These are phyloP conservation scores for Mus minutoides DNA, from an alignment of 2,797 vertebrate species.

Conservation along the genomic window DNA sequence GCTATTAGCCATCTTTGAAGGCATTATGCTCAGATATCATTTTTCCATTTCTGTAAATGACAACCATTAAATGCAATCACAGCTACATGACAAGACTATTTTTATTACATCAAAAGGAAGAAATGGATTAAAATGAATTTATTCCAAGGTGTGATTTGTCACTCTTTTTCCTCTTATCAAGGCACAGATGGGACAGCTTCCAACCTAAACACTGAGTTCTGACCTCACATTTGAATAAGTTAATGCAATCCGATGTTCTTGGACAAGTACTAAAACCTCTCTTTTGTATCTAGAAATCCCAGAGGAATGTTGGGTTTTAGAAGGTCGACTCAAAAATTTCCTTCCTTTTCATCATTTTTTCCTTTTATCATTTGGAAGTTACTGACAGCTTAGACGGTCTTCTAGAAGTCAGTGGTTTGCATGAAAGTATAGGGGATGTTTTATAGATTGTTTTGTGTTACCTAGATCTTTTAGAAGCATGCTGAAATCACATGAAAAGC, in stretches of 20 bases:
- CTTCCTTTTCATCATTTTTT: conserved; percentile 91
- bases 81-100: conserved; percentile 88
- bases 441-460: conserved; percentile 74
- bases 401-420: conserved; percentile 77
- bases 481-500: conserved; percentile 71
- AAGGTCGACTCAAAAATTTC: conserved; percentile 93
- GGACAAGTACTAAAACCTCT: conserved; percentile 89
- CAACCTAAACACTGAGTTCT: conserved; percentile 89
- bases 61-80: conserved; percentile 88
- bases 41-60: conserved; percentile 88
- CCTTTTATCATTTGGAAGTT: conserved; percentile 91
- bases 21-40: conserved; percentile 87
- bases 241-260: conserved; percentile 92
- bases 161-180: conserved; percentile 88
- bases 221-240: conserved; percentile 95
- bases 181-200: conserved; percentile 88
- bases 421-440: conserved; percentile 72
- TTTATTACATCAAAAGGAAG: conserved; percentile 89
- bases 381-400: conserved; percentile 93
- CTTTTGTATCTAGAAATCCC: conserved; percentile 93
- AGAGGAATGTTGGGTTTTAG: conserved; percentile 94
- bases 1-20: conserved; percentile 88
- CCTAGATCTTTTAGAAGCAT: conserved; percentile 75
- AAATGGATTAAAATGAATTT: conserved; percentile 92
- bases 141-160: conserved; percentile 93